These are phyloP conservation scores for Poeciliopsis gracilis DNA, from an alignment of 2,797 vertebrate species.

Conservation along the genomic window DNA sequence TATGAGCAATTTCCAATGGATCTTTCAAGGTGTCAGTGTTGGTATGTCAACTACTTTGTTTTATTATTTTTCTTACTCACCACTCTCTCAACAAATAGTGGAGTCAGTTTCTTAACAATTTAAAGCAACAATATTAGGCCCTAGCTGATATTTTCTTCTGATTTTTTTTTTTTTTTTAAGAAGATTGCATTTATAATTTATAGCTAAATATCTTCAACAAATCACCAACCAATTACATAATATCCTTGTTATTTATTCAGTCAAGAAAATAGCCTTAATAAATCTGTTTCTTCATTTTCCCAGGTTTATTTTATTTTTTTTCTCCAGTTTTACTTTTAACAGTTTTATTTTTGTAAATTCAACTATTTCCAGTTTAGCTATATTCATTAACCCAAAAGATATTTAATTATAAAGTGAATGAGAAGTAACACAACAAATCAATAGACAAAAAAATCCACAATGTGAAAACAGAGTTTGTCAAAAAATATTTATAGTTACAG, in stretches of 20 bases:
- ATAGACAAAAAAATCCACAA: neutral
- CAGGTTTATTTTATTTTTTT: neutral
- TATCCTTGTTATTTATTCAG: neutral
- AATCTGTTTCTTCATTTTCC: neutral
- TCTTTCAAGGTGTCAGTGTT: neutral
- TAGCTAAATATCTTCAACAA: neutral
- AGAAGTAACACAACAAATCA: neutral
- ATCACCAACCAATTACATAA: neutral
- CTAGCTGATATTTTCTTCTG: neutral
- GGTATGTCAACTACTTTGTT: neutral
- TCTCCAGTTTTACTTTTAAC: neutral
- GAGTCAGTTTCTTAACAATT: neutral
- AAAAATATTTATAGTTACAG: conserved; percentile 7
- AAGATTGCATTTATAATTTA: neutral
- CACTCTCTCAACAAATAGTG: neutral
- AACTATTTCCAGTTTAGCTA: neutral
- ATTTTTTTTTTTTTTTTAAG: no score
- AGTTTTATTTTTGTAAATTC: neutral
- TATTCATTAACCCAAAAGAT: neutral
- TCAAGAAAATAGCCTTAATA: neutral
- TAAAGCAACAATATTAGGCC: neutral
- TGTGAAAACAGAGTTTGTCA: neutral
- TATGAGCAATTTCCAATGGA: neutral
- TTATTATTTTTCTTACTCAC: neutral
- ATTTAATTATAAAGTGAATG: neutral